phyloP scores from a whole-genome alignment of 1,140 invertebrate species.

The Capitella teleta region DNA sequence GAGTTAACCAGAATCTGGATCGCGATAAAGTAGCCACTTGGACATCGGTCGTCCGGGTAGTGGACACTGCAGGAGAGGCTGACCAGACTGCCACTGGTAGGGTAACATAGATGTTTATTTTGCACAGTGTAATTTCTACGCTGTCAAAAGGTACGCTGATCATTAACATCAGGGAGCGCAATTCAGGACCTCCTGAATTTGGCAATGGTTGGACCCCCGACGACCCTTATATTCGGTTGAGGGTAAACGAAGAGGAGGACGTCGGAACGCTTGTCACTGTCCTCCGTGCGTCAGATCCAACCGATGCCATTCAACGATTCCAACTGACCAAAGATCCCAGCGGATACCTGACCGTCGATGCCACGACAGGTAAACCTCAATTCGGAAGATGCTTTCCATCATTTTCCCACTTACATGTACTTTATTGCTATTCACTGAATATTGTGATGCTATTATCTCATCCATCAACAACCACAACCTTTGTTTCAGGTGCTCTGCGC shows the following conservation, averaged over 20 bases:
- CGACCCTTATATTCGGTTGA: conserved; percentile 53
- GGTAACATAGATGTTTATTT: no score
- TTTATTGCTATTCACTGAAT: neutral
- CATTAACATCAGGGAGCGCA: conserved; percentile 75
- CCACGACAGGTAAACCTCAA: conserved; percentile 39
- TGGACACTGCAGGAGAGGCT: conserved; percentile 63
- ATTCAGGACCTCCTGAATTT: conserved; percentile 50
- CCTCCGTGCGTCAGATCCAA: conserved; percentile 67
- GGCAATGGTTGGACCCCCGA: conserved; percentile 57
- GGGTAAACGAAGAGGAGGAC: conserved; percentile 72
- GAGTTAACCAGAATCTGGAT: conserved; percentile 53
- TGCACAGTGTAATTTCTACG: no score
- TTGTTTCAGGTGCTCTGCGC: conserved; percentile 59
- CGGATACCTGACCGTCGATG: conserved; percentile 54
- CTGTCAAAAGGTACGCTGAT: conserved; percentile 65
- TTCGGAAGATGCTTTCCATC: neutral
- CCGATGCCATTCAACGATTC: conserved; percentile 43
- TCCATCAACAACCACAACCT: no score
- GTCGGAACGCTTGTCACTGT: conserved; percentile 65
- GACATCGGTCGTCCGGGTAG: conserved; percentile 62
- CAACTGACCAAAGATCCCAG: conserved; percentile 17
- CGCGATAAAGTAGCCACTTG: conserved; percentile 59
- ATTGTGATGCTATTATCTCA: neutral
- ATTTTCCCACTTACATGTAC: neutral
- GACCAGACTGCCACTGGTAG: conserved; percentile 63